phyloP scores from a whole-genome alignment of 2,113 vertebrate genomes.

The Forbesichthys papilliferus region DNA sequence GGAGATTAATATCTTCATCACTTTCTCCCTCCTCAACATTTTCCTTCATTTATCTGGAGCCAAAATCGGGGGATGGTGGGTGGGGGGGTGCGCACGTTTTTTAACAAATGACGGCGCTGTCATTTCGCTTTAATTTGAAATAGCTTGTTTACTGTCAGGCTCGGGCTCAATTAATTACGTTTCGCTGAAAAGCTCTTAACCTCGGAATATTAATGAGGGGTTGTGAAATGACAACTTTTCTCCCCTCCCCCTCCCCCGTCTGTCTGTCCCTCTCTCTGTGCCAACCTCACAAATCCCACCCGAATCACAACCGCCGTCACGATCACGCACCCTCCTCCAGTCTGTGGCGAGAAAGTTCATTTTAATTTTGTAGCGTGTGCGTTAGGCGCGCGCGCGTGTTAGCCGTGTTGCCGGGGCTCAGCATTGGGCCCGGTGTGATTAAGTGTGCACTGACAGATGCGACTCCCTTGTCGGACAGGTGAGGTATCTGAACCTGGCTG shows the following conservation, averaged over 20 bases:
- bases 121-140: conserved; percentile 99
- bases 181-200: conserved; percentile 99
- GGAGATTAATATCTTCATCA: conserved; percentile 99
- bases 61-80: conserved; percentile 83
- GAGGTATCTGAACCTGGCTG: conserved; percentile 78
- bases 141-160: conserved; percentile 99
- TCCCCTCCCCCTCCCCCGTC: conserved; percentile 24
- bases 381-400: conserved; percentile 19
- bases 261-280: background rate
- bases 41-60: conserved; percentile 99
- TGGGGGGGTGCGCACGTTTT: conserved; percentile 86
- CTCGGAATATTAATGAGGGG: conserved; percentile 99
- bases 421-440: conserved; percentile 75
- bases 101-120: conserved; percentile 98
- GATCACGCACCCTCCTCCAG: conserved; percentile 60
- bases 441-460: conserved; percentile 81
- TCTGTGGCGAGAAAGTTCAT: conserved; percentile 95
- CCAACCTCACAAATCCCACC: conserved; percentile 32
- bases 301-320: conserved; percentile 59
- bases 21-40: conserved; percentile 85
- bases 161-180: conserved; percentile 99
- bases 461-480: conserved; percentile 79
- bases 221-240: conserved; percentile 99
- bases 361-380: conserved; percentile 85
- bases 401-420: conserved; percentile 58